Evolutionary conservation across 1,140 invertebrate species (phyloP), one percentile per base, ranked within the genome.

Genomic region (Odontomachus brunneus): DNA sequence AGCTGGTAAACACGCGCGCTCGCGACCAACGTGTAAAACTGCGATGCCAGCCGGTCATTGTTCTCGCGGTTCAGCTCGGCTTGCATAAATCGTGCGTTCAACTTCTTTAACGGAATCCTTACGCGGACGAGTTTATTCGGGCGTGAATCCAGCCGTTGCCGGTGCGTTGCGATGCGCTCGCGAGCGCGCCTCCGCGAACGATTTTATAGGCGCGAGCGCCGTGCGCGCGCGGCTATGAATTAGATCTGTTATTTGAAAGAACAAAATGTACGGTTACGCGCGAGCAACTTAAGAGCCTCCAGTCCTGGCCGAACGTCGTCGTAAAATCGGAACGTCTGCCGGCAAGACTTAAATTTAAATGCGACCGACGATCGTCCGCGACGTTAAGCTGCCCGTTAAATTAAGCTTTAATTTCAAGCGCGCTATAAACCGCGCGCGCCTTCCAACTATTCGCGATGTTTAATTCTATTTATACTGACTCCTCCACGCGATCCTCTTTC

Each of bases 81-180:
- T 65, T 75, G 73, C 73, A 51, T 75, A 75, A 75, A 75, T 75
- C 57, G 59, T 75, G 49, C 44, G 59, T 75, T 75, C 48, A 65
- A 75, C 59, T 33, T 75, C 60, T 65, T 75, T 75, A 75, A 75
- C 59, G 59, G n/a, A 65, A 75, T 75, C 73, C 44, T 75, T 60
- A 75, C 73, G 59, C 65, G 73, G 59, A 75, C 73, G 73, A 65
- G 73, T 75, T 75, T 75, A 75, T 75, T 75, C 73, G 73, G 44
- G 59, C 73, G 59, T 75, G 60, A 75, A 62, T 75, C 59, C 60
- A 75, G 71, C 55, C 69, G 44, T 19, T 22, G 57, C 9, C 57
- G 22, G 22, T 17, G 44, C n/a, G n/a, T n/a, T n/a, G n/a, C n/a
- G n/a, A n/a, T n/a, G n/a, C n/a, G n/a, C n/a, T n/a, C n/a, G n/a